A percentile compares a stretch with the other conserved stretches of the same genome.
Conservation (phyloP, 2,113 vertebrate species). For the Phocoena sinus region DNA sequence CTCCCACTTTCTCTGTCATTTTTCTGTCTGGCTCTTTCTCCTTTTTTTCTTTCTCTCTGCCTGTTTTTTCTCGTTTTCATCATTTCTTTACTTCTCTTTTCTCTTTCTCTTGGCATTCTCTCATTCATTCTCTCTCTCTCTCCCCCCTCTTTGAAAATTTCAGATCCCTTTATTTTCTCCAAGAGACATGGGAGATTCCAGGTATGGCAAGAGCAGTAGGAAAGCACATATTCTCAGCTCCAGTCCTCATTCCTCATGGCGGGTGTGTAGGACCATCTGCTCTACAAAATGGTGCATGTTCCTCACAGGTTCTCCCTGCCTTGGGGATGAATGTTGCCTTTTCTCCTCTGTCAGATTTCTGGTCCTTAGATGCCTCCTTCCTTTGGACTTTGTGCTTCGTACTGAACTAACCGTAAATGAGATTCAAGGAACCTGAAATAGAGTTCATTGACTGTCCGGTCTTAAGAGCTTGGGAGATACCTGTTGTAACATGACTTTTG, state of each 20-base stretch:
- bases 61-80: not conserved
- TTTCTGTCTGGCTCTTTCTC: not conserved
- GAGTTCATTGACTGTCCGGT: not conserved
- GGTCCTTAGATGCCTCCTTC: not conserved
- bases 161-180: not conserved
- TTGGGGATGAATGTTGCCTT: not conserved
- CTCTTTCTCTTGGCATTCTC: not conserved
- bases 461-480: not conserved
- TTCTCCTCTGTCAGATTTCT: not conserved
- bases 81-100: not conserved
- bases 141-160: not conserved
- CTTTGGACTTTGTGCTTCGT: not conserved
- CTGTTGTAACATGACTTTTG: not conserved
- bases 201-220: not conserved
- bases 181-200: not conserved
- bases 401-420: not conserved
- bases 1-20: not conserved
- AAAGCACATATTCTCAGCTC: not conserved
- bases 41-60: not conserved
- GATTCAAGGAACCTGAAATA: not conserved
- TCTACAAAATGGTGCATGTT: not conserved
- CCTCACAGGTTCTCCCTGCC: not conserved
- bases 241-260: not conserved
- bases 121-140: not conserved
- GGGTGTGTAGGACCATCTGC: too few species aligned